These are phyloP conservation scores for Leptodactylus fallax DNA, from an alignment of 2,797 vertebrate species.

Conservation along the genomic window DNA sequence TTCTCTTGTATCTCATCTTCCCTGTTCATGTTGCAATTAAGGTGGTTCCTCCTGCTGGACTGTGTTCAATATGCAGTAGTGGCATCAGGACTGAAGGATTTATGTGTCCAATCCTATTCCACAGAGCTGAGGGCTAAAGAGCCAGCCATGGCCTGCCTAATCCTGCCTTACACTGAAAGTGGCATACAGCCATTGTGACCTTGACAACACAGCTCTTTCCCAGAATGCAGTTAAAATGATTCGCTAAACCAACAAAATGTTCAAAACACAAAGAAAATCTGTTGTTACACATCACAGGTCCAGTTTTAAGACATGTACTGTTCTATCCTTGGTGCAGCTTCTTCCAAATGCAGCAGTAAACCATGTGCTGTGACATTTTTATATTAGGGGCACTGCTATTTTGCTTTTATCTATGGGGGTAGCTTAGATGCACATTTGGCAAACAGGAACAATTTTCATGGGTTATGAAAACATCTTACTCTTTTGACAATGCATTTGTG, in stretches of 20 bases:
- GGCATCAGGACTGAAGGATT: constrained; percentile 10
- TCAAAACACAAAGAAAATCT: neutral
- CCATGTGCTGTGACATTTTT: too few species aligned
- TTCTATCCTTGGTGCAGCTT: too few species aligned
- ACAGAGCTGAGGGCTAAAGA: constrained; percentile 2
- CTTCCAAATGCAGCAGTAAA: too few species aligned
- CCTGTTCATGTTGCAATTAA: neutral
- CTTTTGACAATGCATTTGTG: neutral
- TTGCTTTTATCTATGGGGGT: neutral
- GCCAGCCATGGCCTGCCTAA: constrained; percentile 15
- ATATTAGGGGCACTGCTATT: neutral
- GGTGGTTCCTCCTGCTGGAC: constrained; percentile 8
- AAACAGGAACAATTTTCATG: too few species aligned
- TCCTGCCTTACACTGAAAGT: constrained; percentile 1
- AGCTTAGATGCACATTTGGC: neutral
- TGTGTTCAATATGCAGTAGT: neutral
- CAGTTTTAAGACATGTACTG: too few species aligned
- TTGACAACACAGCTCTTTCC: constrained; percentile 22
- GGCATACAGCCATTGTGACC: constrained; percentile 19
- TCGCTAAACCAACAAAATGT: neutral
- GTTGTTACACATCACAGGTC: neutral
- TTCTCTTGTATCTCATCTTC: neutral
- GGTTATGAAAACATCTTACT: neutral
- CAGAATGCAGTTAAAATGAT: neutral
- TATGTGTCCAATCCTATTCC: constrained; percentile 23